Conservation (phyloP, 2,888 invertebrate genomes). For the Dicyrtoma fusca region DNA sequence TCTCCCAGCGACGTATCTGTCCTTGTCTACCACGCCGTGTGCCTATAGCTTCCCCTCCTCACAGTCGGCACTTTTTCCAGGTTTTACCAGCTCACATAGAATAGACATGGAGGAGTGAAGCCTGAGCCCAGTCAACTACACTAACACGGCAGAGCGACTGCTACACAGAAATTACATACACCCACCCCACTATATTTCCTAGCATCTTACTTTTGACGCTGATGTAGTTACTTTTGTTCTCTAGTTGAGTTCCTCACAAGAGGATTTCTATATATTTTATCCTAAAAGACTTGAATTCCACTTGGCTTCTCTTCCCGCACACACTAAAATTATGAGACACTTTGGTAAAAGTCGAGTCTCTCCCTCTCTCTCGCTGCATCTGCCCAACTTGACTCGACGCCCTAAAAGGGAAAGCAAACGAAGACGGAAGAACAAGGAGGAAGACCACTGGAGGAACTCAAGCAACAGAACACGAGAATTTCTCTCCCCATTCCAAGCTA, state of each 20-base stretch:
- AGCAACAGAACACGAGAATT: slow-evolving; percentile 37
- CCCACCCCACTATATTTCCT: neutral
- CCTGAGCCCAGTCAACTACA: no score
- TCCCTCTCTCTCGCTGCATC: slow-evolving; percentile 28
- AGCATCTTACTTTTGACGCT: slow-evolving; percentile 16
- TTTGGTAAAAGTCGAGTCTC: slow-evolving; percentile 41
- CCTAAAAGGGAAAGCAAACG: slow-evolving; percentile 14
- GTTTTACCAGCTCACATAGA: no score
- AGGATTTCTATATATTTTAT: slow-evolving; percentile 32
- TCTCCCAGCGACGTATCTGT: neutral
- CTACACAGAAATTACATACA: neutral
- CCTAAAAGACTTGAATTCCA: slow-evolving; percentile 34
- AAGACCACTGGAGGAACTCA: neutral
- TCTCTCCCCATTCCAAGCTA: slow-evolving; percentile 34
- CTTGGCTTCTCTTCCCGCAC: slow-evolving; percentile 37
- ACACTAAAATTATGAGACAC: slow-evolving; percentile 44
- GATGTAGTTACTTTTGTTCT: slow-evolving; percentile 18
- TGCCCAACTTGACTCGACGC: slow-evolving; percentile 1
- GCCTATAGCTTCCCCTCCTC: no score
- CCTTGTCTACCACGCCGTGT: neutral
- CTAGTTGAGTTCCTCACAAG: slow-evolving; percentile 10
- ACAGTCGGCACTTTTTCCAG: no score
- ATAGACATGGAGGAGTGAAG: no score
- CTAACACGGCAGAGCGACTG: no score
- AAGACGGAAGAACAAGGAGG: neutral